Conservation (phyloP, 2,888 invertebrate genomes). For the Eulithis testata region DNA sequence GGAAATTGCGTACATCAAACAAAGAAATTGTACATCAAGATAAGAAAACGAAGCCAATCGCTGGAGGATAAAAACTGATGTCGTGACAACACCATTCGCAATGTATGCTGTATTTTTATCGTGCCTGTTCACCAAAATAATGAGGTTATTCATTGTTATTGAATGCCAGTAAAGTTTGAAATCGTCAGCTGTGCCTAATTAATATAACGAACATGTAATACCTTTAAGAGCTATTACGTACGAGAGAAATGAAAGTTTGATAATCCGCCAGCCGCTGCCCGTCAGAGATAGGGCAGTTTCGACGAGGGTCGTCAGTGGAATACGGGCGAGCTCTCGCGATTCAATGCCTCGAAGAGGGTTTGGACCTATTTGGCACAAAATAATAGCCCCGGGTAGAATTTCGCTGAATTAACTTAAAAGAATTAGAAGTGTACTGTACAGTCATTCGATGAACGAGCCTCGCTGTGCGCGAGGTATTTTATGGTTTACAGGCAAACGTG, state of each 20-base stretch:
- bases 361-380: conserved; percentile 59
- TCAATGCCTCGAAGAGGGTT: conserved; percentile 57
- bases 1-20: conserved; percentile 79
- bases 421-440: conserved; percentile 48
- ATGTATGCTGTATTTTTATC: too few species aligned
- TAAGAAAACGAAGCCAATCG: conserved; percentile 68
- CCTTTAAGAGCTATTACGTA: conserved; percentile 10
- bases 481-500: conserved; percentile 69
- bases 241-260: conserved; percentile 49
- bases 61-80: conserved; percentile 49
- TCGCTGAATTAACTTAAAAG: conserved; percentile 51
- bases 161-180: too few species aligned
- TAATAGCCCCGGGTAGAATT: conserved; percentile 48
- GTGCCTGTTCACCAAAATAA: too few species aligned
- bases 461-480: conserved; percentile 49
- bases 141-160: too few species aligned
- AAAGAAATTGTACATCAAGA: conserved; percentile 76
- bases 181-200: background rate
- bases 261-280: conserved; percentile 71
- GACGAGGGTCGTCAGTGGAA: conserved; percentile 63
- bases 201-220: conserved; percentile 4
- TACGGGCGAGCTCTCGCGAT: conserved; percentile 54
- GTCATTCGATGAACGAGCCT: conserved; percentile 55
- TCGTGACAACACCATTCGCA: background rate
- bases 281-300: conserved; percentile 69